Percentiles rank a stretch among this genome's conserved stretches.
phyloP scores from a whole-genome alignment of 2,113 vertebrate species.

The Fukomys damarensis region DNA sequence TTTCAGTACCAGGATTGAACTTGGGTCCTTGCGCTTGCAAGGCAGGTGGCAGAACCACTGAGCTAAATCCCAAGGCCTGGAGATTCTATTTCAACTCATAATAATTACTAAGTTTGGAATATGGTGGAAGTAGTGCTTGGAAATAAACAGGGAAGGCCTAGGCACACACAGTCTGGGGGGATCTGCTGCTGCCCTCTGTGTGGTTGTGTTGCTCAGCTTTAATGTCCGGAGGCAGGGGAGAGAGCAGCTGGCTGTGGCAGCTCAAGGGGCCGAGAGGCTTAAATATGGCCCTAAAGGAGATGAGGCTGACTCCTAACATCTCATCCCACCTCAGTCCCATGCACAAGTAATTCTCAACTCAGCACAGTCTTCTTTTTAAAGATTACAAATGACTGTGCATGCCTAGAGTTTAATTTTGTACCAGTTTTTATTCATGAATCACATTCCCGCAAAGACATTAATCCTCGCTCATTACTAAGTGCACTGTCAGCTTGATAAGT shows the following conservation, averaged over 20 bases:
- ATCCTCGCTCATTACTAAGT: conserved; percentile 79
- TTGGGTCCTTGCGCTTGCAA: too few relatives aligned
- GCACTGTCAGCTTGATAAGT: conserved; percentile 77
- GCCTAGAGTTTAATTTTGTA: conserved; percentile 78
- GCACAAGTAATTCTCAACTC: conserved; percentile 41
- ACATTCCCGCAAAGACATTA: conserved; percentile 77
- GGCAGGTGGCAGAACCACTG: too few relatives aligned
- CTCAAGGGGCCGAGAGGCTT: background rate
- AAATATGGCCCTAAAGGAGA: background rate
- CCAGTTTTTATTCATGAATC: conserved; percentile 79
- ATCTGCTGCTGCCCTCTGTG: background rate
- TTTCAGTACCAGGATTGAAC: too few relatives aligned
- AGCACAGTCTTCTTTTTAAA: conserved; percentile 68
- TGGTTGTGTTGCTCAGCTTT: background rate
- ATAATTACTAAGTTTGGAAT: background rate
- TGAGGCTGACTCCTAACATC: background rate
- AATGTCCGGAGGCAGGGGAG: background rate
- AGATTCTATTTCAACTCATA: background rate
- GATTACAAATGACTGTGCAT: conserved; percentile 75
- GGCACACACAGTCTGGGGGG: background rate
- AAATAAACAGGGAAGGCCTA: conserved; percentile 10
- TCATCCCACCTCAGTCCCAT: background rate
- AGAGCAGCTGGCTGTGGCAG: background rate
- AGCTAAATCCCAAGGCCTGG: too few relatives aligned
- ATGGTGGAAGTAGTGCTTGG: background rate